Base-by-base conservation (phyloP, 2,113 vertebrate species). In the Pollachius pollachius region DNA sequence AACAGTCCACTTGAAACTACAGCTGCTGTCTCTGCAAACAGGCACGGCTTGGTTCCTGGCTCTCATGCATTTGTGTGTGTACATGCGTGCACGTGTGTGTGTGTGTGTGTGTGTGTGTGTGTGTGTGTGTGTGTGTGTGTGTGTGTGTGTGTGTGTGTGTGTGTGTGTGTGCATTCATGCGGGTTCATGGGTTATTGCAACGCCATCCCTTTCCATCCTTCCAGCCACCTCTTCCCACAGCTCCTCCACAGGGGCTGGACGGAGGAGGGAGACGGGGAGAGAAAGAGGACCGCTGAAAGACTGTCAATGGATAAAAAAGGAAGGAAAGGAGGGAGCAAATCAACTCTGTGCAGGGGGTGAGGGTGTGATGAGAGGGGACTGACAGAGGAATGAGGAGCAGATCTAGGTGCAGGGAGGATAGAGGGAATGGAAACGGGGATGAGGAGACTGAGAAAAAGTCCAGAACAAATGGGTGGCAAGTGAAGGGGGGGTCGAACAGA, bases 11-110 rank as follows among this genome's bases (percentile, higher is more conserved):
- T 84, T 79, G 9, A 62, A 79, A 78, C 80, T 79, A 79, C 84
- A 88, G 84, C 84, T 87, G 86, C 86, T 85, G 77, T 79, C 76
- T 73, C 69, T 70, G 80, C 78, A 85, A 77, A 84, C 74, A 65
- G 76, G 75, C 78, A 34, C 52, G 18, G 57, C 59, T 7, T 65
- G 67, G 17, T 54, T 18, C 17, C 18, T 23, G 56, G 2, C 30
- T 41, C 52, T 72, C 56, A 63, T 70, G 59, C 61, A 34, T 34
- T 56, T 37, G 30, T 11, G 54, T 19, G 59, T 62, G 34, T 23
- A 23, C 21, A 23, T 23, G 21, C 21, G 21, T 2, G 21, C 21
- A 23, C 21, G 21, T 23, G 21, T 52, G 25, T 64, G 15, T 64
- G 25, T 30, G 62, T 34, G 61, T 21, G 23, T 25, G 60, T 15